Base-by-base conservation (phyloP, 2,113 vertebrate genomes). In the Poeciliopsis prolifica region DNA sequence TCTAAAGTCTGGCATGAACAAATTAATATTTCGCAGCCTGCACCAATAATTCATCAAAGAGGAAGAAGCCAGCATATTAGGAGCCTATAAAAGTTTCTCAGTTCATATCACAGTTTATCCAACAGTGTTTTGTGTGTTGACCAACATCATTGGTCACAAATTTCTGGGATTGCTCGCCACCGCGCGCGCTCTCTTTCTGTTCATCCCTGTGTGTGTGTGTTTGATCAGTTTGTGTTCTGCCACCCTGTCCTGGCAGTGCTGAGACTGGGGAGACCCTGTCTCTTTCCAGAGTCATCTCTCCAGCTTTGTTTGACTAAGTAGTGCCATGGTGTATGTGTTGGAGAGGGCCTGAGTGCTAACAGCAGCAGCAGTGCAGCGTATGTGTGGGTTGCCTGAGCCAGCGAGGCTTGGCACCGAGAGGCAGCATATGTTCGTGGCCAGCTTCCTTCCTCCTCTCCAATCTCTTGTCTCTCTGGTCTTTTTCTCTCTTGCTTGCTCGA, bases 261-360 rank as follows among this genome's bases (percentile, higher is more conserved):
- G 76, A 76, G 80, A 40, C 72, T 74, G 78, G 88, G 85, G 79
- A 90, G 88, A 82, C 89, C 86, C 84, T 51, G 44, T 82, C 83
- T 89, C 83, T 82, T 82, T 88, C 86, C 90, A 88, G 87, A 87
- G 87, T 84, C 76, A 86, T 90, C 86, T 88, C 88, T 86, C 74
- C 83, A 90, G 91, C 87, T 91, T 90, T 91, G 88, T 92, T 89
- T 90, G 88, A 92, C 90, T 91, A 91, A 91, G 91, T 88, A 88
- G 88, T 83, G 90, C 81, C 86, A 79, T 81, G 88, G 87, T 90
- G 89, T 88, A 81, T 89, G 87, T 88, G 88, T 86, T 88, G 82
- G 88, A 89, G 88, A 84, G 89, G 84, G 77, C 87, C 84, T 82
- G 83, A 86, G 85, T 90, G 90, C 86, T 86, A 86, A 76, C 82